A percentile compares a stretch with the other conserved stretches of the same genome.
phyloP scores from a whole-genome alignment of 2,888 invertebrate genomes.

The Tanypteryx hageni region DNA sequence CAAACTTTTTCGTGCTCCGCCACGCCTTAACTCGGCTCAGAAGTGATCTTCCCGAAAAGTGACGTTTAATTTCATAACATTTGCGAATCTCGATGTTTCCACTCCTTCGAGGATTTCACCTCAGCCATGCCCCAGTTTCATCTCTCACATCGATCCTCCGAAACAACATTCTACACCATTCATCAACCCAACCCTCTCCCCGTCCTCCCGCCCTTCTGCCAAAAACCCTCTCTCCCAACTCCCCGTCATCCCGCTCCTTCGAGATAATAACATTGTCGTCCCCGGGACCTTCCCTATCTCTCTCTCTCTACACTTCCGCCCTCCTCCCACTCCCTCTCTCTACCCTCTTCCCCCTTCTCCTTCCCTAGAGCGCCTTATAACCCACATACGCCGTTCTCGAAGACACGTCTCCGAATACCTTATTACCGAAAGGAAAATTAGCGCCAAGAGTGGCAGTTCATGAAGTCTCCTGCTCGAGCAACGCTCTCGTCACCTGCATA shows the following conservation, averaged over 20 bases:
- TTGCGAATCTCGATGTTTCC: neutral
- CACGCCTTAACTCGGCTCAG: no score
- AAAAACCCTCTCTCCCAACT: neutral
- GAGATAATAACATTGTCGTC: constrained; percentile 23
- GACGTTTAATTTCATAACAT: constrained; percentile 25
- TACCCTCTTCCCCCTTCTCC: no score
- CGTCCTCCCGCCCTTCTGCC: neutral
- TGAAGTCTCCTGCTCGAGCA: neutral
- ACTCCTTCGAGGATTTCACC: neutral
- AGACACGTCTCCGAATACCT: neutral
- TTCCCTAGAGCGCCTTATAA: no score
- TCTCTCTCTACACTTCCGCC: no score
- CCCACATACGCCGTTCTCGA: no score
- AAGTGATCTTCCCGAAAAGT: neutral
- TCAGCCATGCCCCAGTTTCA: neutral
- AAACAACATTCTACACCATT: constrained; percentile 5
- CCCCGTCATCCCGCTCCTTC: neutral
- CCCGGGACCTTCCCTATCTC: neutral
- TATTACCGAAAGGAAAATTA: neutral
- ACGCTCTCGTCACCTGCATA: neutral
- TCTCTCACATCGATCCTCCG: neutral
- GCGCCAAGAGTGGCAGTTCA: neutral
- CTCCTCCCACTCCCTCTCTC: no score
- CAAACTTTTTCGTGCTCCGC: no score
- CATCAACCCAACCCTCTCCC: neutral